phyloP scores from a whole-genome alignment of 2,888 invertebrate species.

The Aspidapion aeneum region DNA sequence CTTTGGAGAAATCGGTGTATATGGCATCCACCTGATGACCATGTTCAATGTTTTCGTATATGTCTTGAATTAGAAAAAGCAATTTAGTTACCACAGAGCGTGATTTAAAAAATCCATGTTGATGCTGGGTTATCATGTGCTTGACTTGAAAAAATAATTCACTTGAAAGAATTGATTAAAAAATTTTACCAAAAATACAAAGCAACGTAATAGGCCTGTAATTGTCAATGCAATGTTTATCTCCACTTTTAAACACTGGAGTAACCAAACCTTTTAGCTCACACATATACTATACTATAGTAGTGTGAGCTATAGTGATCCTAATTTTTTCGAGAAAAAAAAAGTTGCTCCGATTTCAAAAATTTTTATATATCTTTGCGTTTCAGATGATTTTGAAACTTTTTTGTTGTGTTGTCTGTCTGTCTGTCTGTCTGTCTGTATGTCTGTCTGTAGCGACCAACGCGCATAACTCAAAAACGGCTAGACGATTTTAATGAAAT shows the following conservation, averaged over 20 bases:
- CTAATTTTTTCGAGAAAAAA: too few species aligned
- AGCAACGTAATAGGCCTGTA: background rate
- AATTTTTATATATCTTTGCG: too few species aligned
- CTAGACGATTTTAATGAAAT: too few species aligned
- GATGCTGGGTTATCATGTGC: background rate
- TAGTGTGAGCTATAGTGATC: too few species aligned
- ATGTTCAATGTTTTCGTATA: background rate
- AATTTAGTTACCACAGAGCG: background rate
- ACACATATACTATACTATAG: too few species aligned
- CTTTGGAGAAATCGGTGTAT: slow-evolving; percentile 6
- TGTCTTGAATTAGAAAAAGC: background rate
- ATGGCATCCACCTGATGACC: background rate
- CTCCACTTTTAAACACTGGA: background rate
- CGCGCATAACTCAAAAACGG: too few species aligned
- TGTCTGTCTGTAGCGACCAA: too few species aligned
- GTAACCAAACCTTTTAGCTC: background rate
- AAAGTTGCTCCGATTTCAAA: too few species aligned
- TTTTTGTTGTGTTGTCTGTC: too few species aligned
- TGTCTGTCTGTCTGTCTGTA: too few species aligned
- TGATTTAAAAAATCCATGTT: background rate
- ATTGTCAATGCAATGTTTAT: background rate
- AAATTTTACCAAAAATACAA: background rate
- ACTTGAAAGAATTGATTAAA: background rate
- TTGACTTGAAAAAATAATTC: background rate
- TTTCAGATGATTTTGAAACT: too few species aligned